Evolutionary conservation across 2,888 invertebrate species (phyloP).

Genomic region (Agrotis ipsilon): DNA sequence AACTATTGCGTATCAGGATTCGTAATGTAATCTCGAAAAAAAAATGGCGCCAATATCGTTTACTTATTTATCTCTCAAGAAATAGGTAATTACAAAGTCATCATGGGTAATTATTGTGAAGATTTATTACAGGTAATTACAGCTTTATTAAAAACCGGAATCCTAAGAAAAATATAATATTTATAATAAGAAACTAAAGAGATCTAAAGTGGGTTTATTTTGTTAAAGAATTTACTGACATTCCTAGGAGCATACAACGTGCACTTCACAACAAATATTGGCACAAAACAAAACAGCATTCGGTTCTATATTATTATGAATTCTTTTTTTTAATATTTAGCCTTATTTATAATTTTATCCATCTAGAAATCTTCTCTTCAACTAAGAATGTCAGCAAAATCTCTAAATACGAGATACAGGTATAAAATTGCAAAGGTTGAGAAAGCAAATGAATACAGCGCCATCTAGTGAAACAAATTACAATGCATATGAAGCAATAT

Average conservation of each 20-base stretch:
- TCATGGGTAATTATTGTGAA: conserved; percentile 36
- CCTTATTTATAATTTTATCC: conserved; percentile 29
- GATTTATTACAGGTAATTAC: conserved; percentile 43
- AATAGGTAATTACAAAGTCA: conserved; percentile 17
- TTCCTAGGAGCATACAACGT: conserved; percentile 48
- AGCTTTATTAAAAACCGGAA: conserved; percentile 43
- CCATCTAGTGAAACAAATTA: conserved; percentile 61
- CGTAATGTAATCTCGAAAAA: conserved; percentile 31
- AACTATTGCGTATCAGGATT: conserved; percentile 20
- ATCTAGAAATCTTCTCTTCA: conserved; percentile 36
- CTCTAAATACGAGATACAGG: neutral
- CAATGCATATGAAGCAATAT: conserved; percentile 49
- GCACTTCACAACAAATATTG: conserved; percentile 65
- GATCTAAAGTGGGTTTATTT: conserved; percentile 18
- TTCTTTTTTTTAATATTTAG: conserved; percentile 23
- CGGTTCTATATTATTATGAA: conserved; percentile 43
- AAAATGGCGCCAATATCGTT: conserved; percentile 58
- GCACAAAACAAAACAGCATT: conserved; percentile 72
- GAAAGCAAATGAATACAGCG: conserved; percentile 50
- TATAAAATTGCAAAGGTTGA: conserved; percentile 16
- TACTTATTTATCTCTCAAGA: conserved; percentile 18
- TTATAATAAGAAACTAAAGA: conserved; percentile 23
- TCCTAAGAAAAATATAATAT: conserved; percentile 31
- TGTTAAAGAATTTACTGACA: conserved; percentile 50
- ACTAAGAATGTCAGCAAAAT: conserved; percentile 56